phyloP scores from a whole-genome alignment of 2,113 vertebrate species.

The Maccullochella peelii region DNA sequence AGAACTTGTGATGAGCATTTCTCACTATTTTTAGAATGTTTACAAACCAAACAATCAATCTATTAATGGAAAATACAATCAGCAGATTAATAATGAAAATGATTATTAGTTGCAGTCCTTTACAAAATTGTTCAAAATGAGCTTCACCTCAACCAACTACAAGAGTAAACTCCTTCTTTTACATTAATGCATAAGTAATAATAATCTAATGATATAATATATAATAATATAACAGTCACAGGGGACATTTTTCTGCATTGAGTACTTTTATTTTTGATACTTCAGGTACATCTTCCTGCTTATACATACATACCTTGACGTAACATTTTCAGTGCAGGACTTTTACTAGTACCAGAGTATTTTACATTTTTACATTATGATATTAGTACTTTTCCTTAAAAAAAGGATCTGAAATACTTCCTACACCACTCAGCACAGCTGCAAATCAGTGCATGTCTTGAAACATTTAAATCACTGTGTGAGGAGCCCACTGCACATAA shows the following conservation, averaged over 20 bases:
- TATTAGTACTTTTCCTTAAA: background rate
- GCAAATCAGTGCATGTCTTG: background rate
- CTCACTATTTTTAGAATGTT: too few relatives aligned
- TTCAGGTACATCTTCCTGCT: background rate
- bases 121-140: too few relatives aligned
- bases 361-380: background rate
- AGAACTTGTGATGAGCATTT: too few relatives aligned
- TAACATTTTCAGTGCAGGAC: background rate
- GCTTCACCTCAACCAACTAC: too few relatives aligned
- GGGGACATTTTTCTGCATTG: background rate
- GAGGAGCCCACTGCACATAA: background rate
- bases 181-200: background rate
- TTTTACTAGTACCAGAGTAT: background rate
- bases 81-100: background rate
- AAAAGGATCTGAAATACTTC: background rate
- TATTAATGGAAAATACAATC: too few relatives aligned
- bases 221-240: too few relatives aligned
- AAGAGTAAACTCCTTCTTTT: background rate
- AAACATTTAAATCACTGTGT: background rate
- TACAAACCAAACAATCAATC: too few relatives aligned
- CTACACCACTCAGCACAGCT: background rate
- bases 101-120: background rate
- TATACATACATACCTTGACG: background rate
- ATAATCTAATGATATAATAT: too few relatives aligned
- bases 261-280: background rate